Conservation (phyloP, 2,888 invertebrate genomes). For the Parasteatoda lunata region DNA sequence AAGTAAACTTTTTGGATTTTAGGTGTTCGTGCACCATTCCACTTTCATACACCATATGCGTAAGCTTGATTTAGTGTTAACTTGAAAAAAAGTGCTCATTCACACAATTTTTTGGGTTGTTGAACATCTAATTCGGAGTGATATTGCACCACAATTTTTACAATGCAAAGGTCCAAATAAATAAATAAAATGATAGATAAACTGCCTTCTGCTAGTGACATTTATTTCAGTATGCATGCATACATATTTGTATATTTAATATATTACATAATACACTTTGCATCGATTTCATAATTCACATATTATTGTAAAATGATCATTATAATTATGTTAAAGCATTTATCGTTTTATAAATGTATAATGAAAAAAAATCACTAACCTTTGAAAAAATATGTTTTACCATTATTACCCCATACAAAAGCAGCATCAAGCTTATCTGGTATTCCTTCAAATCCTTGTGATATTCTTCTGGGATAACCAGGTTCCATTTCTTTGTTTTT, state of each 20-base stretch:
- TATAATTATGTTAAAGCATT: neutral
- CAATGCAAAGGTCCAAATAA: too few species aligned
- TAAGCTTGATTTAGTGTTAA: too few species aligned
- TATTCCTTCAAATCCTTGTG: conserved; percentile 94
- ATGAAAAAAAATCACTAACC: conserved; percentile 76
- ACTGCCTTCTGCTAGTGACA: too few species aligned
- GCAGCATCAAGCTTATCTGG: conserved; percentile 95
- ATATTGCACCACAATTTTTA: too few species aligned
- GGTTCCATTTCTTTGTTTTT: conserved; percentile 87
- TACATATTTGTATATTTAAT: neutral
- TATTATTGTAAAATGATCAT: neutral
- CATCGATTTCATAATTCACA: neutral
- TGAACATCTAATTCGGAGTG: too few species aligned
- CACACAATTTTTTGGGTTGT: too few species aligned
- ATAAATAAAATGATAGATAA: too few species aligned
- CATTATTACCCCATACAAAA: conserved; percentile 96
- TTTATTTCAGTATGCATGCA: too few species aligned
- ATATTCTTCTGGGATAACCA: conserved; percentile 92
- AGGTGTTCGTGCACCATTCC: too few species aligned
- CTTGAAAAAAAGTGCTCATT: too few species aligned
- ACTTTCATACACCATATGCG: too few species aligned
- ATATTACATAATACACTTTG: neutral
- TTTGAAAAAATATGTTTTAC: conserved; percentile 97
- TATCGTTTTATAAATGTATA: neutral
- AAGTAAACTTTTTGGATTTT: too few species aligned